phyloP scores from a whole-genome alignment of 2,113 vertebrate species.

The Panthera uncia region DNA sequence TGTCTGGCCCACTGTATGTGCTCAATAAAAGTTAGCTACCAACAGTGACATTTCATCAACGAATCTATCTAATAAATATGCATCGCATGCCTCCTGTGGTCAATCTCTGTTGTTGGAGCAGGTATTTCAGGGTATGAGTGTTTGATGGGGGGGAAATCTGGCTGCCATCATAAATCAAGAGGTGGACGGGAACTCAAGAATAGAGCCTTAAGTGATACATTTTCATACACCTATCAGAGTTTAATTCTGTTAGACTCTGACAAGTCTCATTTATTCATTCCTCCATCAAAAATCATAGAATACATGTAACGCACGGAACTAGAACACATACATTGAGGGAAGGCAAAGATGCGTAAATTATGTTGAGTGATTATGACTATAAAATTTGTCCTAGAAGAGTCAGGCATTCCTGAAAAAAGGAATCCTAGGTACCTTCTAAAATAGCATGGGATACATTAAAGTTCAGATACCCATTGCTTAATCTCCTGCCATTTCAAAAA shows the following conservation, averaged over 20 bases:
- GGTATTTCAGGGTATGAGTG: not conserved
- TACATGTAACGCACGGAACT: rapidly evolving
- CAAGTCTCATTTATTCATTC: not conserved
- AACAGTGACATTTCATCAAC: not conserved
- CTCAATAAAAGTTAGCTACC: not conserved
- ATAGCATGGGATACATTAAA: not conserved
- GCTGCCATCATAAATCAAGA: not conserved
- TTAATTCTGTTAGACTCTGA: not conserved
- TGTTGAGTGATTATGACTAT: not conserved
- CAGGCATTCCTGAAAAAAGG: not conserved
- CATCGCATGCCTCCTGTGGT: rapidly evolving
- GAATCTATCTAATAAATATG: not conserved
- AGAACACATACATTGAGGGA: too few relatives aligned
- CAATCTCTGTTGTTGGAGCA: not conserved
- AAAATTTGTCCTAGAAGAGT: not conserved
- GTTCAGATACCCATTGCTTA: not conserved
- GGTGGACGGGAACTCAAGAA: not conserved
- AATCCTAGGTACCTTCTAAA: not conserved
- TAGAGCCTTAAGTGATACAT: not conserved
- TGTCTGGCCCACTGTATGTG: not conserved
- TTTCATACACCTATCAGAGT: not conserved
- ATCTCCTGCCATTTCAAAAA: not conserved
- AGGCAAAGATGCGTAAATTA: not conserved
- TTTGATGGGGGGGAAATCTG: not conserved
- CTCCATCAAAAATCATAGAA: not conserved